A percentile compares a stretch with the other conserved stretches of the same genome.
These are phyloP conservation scores for Marcusenius ussheri DNA, from an alignment of 2,113 vertebrate genomes.

Conservation along the genomic window DNA sequence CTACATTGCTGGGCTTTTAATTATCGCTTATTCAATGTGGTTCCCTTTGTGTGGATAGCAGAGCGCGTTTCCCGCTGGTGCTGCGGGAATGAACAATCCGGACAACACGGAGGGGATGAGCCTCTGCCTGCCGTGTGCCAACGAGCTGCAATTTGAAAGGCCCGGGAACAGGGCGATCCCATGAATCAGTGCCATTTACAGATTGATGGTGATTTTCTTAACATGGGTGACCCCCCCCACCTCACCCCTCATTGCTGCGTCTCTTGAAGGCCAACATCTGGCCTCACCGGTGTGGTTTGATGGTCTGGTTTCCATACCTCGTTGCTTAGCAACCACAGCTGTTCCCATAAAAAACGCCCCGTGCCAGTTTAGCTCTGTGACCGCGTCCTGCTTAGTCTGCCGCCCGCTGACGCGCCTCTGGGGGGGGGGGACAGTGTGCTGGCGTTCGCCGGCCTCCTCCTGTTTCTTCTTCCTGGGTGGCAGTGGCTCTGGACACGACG, in stretches of 20 bases:
- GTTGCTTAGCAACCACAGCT: conserved; percentile 63
- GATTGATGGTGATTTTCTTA: neutral
- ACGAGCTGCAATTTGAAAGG: neutral
- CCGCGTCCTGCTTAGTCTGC: neutral
- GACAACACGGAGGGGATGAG: neutral
- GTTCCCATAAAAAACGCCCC: conserved; percentile 40
- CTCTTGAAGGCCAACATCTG: neutral
- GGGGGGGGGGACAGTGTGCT: neutral
- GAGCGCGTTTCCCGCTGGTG: neutral
- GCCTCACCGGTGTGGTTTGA: conserved; percentile 51
- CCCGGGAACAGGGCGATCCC: neutral
- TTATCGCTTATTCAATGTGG: neutral
- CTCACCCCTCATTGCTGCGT: neutral
- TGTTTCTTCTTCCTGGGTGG: neutral
- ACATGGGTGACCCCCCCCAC: neutral
- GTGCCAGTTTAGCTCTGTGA: neutral
- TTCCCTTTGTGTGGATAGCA: neutral
- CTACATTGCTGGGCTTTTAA: neutral
- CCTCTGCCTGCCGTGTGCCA: neutral
- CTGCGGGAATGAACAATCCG: neutral
- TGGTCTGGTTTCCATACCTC: conserved; percentile 54
- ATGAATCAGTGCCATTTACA: neutral
- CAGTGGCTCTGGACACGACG: neutral
- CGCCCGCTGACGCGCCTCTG: neutral
- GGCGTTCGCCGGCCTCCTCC: neutral